Percentiles rank a stretch among this genome's conserved stretches.
Conservation (phyloP, 2,888 invertebrate genomes). For the Epistrophella euchroma region DNA sequence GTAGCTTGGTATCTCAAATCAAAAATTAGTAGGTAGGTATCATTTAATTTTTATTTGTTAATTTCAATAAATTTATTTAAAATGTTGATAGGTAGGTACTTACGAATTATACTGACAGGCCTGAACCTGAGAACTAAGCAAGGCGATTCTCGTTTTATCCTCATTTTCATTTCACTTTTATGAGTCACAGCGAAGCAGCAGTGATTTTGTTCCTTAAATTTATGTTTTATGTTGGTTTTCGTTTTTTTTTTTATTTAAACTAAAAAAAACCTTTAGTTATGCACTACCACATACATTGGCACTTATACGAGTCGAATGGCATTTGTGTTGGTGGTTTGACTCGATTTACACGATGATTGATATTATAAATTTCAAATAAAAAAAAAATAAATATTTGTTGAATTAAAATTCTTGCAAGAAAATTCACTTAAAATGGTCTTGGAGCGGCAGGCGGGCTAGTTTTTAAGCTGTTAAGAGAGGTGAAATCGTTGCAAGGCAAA, state of each 20-base stretch:
- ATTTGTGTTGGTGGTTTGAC: constrained; percentile 69
- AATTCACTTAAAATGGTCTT: constrained; percentile 54
- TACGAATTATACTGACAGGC: constrained; percentile 84
- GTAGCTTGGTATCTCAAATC: constrained; percentile 25
- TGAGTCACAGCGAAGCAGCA: constrained; percentile 81
- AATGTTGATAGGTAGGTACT: constrained; percentile 48
- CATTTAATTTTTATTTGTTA: constrained; percentile 29
- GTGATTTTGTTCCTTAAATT: constrained; percentile 62
- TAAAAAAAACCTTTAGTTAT: constrained; percentile 56
- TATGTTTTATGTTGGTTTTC: constrained; percentile 47
- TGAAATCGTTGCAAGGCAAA: constrained; percentile 70
- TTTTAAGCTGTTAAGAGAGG: constrained; percentile 34
- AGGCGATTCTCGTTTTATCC: constrained; percentile 87
- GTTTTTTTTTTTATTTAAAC: constrained; percentile 40
- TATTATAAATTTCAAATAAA: constrained; percentile 55
- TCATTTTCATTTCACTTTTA: constrained; percentile 86
- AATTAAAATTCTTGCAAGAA: constrained; percentile 32
- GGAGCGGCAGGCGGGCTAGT: constrained; percentile 21
- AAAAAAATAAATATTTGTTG: constrained; percentile 19
- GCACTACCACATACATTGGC: constrained; percentile 61
- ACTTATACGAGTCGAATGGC: constrained; percentile 70
- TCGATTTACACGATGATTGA: constrained; percentile 58
- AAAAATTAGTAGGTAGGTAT: constrained; percentile 27
- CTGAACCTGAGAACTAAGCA: constrained; percentile 87
- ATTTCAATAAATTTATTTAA: constrained; percentile 9